Evolutionary conservation across 2,797 vertebrate species (phyloP), one percentile per base, ranked within the genome.

Genomic region (Amphiprion clarkii): DNA sequence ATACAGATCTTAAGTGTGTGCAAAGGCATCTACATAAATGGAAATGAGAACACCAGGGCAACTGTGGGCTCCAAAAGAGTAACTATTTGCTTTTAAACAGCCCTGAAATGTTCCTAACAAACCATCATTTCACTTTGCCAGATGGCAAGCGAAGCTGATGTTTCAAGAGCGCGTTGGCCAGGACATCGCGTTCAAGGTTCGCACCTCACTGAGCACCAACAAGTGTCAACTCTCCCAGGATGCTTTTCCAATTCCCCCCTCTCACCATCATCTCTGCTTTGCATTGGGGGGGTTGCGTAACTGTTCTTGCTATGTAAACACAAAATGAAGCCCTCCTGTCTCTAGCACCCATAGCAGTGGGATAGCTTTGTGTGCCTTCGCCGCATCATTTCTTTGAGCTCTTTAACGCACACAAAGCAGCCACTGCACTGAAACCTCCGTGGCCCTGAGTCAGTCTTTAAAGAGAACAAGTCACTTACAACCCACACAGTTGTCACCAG

Each of bases 171-270:
- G 78, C 62, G 84, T 74, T 88, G 88, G 83, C 82, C 59, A 17
- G 81, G 76, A 88, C 89, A 79, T 67, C 1, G 53, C 60, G 59
- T 87, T 79, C 76, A 78, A 84, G 78, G 78, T 89, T 93, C 76
- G 78, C 92, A 89, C 92, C 85, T 93, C 87, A 79, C 83, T 84
- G 90, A 84, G 89, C 87, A 92, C 83, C 72, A 79, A 77, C 83
- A 91, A 92, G 92, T 93, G 92, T 91, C 86, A 93, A 92, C 88
- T 91, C 90, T 92, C 90, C 89, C 90, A 94, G 87, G 87, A 84
- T 75, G 76, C 71, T 58, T 73, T 83, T 73, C 67, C 74, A 77
- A 62, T 63, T 71, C 49, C 64, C 68, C 31, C 55, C 61, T 51
- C 60, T 54, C 9, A 4, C 75, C 60, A 64, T 79, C 78, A 42